Conservation (phyloP, 2,888 invertebrate genomes). For the Automeris io region DNA sequence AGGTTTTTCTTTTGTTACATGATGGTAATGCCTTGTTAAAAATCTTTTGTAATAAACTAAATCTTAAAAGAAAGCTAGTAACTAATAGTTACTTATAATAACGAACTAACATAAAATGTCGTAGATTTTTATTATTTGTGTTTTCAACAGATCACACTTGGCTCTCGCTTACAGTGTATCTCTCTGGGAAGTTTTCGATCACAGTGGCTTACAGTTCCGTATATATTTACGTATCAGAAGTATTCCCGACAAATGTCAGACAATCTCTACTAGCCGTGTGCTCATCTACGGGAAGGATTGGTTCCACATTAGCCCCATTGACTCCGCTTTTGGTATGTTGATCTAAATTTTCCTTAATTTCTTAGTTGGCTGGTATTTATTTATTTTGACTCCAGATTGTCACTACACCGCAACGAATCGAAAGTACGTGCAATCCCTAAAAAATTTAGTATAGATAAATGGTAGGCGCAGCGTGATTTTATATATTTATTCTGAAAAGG, state of each 20-base stretch:
- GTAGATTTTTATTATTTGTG: neutral
- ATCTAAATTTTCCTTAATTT: neutral
- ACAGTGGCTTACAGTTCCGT: constrained; percentile 80
- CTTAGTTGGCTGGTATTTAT: neutral
- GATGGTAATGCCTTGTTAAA: too few relatives aligned
- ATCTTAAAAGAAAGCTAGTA: too few relatives aligned
- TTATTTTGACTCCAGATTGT: neutral
- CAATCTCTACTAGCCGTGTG: constrained; percentile 80
- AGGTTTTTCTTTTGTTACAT: too few relatives aligned
- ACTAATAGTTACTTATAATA: too few relatives aligned
- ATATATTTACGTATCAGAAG: constrained; percentile 82
- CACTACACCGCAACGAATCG: too few relatives aligned
- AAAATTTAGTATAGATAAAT: too few relatives aligned
- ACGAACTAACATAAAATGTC: too few relatives aligned
- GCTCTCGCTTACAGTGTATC: constrained; percentile 70
- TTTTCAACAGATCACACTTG: constrained; percentile 45
- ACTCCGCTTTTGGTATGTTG: constrained; percentile 80
- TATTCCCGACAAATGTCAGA: constrained; percentile 81
- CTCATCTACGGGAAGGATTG: constrained; percentile 80
- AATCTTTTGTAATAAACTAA: too few relatives aligned
- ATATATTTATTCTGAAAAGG: too few relatives aligned
- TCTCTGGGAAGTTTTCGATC: constrained; percentile 81
- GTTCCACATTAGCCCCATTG: constrained; percentile 81
- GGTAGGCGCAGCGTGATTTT: too few relatives aligned
- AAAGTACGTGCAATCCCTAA: too few relatives aligned